phyloP scores from a whole-genome alignment of 2,113 vertebrate genomes.

The Motacilla alba region DNA sequence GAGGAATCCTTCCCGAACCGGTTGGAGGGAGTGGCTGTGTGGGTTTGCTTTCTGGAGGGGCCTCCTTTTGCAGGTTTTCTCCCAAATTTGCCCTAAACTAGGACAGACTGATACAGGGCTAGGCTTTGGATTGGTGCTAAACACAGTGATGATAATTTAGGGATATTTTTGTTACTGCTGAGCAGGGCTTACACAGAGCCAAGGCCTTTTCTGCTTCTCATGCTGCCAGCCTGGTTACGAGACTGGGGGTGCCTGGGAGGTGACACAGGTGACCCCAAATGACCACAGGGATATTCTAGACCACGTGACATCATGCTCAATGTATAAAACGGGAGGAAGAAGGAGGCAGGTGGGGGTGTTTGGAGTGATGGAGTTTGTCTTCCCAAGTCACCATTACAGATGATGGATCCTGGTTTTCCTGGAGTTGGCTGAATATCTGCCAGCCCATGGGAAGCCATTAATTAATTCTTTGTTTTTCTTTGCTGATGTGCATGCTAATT shows the following conservation, averaged over 20 bases:
- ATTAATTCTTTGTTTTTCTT: background rate
- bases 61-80: too few species aligned
- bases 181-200: background rate
- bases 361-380: background rate
- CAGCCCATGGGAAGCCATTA: fast-evolving
- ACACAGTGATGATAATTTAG: background rate
- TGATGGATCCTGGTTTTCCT: background rate
- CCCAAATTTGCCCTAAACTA: too few species aligned
- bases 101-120: background rate
- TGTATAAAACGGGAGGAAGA: background rate
- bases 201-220: background rate
- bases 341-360: background rate
- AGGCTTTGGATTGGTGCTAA: background rate
- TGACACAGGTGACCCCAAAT: background rate
- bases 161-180: background rate
- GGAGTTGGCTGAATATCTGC: background rate
- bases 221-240: fast-evolving
- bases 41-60: too few species aligned
- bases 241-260: fast-evolving
- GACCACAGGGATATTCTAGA: background rate
- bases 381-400: background rate
- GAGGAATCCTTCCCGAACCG: too few species aligned
- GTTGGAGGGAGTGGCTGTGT: too few species aligned
- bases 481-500: background rate
- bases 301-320: fast-evolving